These are phyloP conservation scores for Manduca sexta DNA, from an alignment of 1,140 invertebrate genomes.

Conservation along the genomic window DNA sequence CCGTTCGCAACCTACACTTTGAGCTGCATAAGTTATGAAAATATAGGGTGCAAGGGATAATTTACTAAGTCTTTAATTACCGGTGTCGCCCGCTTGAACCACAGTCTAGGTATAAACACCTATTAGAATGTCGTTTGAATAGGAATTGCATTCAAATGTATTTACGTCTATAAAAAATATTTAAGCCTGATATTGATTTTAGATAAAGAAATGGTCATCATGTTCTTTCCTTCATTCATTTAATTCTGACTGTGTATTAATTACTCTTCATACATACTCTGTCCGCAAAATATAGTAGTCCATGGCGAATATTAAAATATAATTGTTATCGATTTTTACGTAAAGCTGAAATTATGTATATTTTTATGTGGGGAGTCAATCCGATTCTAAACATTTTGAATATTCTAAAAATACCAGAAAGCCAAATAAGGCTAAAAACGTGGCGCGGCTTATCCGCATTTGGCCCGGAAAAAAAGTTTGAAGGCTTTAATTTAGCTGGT, in stretches of 20 bases:
- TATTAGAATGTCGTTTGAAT: neutral
- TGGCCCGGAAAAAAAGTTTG: constrained; percentile 51
- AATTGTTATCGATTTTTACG: neutral
- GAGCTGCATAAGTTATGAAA: no score
- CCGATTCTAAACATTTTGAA: constrained; percentile 25
- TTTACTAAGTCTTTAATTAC: constrained; percentile 30
- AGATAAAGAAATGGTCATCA: no score
- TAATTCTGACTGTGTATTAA: no score
- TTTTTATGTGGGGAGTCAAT: constrained; percentile 1
- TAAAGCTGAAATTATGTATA: neutral
- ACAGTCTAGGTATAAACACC: constrained; percentile 5
- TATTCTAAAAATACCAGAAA: constrained; percentile 33
- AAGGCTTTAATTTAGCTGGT: constrained; percentile 63
- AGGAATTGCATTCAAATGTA: neutral
- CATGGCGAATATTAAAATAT: neutral
- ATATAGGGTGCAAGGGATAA: constrained; percentile 22
- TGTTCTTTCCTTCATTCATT: no score
- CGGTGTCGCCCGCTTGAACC: constrained; percentile 2
- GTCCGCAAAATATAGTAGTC: no score
- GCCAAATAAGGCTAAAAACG: constrained; percentile 30
- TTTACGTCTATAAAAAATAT: neutral
- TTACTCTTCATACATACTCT: no score
- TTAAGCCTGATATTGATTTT: neutral
- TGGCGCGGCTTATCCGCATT: constrained; percentile 36
- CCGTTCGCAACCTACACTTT: no score